Evolutionary conservation across 2,888 invertebrate genomes (phyloP).

Genomic region (Catocala fraxini): DNA sequence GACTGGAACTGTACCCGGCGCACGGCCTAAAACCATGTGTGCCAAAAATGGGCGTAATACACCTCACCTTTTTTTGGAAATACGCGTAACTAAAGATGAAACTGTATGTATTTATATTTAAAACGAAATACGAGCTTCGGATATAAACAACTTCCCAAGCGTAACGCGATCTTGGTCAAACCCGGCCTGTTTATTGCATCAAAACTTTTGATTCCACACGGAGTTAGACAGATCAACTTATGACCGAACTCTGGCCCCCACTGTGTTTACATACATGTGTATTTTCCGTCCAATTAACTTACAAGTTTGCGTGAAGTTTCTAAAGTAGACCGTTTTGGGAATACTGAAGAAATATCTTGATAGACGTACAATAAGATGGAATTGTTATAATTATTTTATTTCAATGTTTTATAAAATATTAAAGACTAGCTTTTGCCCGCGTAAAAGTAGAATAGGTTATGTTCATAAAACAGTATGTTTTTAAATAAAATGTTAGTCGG

Average conservation of each 20-base stretch:
- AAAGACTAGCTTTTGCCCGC: too few species aligned
- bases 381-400: too few species aligned
- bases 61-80: too few species aligned
- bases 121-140: not conserved
- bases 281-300: not conserved
- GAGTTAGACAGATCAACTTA: not conserved
- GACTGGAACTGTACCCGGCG: too few species aligned
- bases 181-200: not conserved
- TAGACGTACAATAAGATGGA: not conserved
- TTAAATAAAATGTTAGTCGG: too few species aligned
- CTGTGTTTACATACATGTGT: not conserved
- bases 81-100: too few species aligned
- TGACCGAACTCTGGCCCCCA: not conserved
- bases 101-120: too few species aligned
- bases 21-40: too few species aligned
- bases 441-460: too few species aligned
- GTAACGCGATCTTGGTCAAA: not conserved
- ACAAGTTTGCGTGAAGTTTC: constrained; percentile 4
- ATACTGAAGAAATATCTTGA: constrained; percentile 6
- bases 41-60: too few species aligned
- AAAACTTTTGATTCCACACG: constrained; percentile 1
- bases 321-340: constrained; percentile 1
- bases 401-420: too few species aligned
- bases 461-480: too few species aligned
- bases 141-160: not conserved